Evolutionary conservation across 2,797 vertebrate species (phyloP).

Genomic region (Monodelphis domestica): DNA sequence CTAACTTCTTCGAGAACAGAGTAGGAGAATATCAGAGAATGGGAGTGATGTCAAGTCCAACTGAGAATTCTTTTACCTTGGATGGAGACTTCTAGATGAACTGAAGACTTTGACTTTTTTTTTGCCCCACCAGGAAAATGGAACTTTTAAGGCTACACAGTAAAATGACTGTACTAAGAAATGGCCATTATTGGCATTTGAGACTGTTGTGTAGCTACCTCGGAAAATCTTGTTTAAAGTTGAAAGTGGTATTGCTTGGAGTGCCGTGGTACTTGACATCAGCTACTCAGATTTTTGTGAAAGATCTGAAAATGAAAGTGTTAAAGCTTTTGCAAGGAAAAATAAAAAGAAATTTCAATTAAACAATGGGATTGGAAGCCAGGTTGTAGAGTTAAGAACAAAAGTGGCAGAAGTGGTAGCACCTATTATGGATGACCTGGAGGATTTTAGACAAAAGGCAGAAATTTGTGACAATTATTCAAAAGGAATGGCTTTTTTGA

Average conservation of each 20-base stretch:
- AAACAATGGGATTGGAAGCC: too few relatives aligned
- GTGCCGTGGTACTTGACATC: not conserved
- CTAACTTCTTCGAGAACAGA: conserved; percentile 98
- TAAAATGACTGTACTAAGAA: not conserved
- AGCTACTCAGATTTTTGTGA: not conserved
- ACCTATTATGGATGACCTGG: too few relatives aligned
- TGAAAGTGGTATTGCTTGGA: not conserved
- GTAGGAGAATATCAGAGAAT: conserved; percentile 98
- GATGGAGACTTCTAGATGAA: conserved; percentile 93
- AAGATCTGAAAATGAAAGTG: not conserved
- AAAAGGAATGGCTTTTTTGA: too few relatives aligned
- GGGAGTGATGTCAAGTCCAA: conserved; percentile 94
- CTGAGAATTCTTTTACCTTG: conserved; percentile 93
- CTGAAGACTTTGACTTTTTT: conserved; percentile 20
- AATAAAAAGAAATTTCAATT: too few relatives aligned
- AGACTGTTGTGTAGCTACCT: conserved; percentile 55
- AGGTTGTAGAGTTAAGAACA: too few relatives aligned
- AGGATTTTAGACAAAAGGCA: too few relatives aligned
- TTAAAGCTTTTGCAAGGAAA: conserved; percentile 9
- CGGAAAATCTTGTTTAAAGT: not conserved
- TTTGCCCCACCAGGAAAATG: conserved; percentile 1
- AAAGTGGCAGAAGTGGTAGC: too few relatives aligned
- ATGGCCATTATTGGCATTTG: not conserved
- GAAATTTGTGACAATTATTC: too few relatives aligned
- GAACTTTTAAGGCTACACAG: conserved; percentile 10